phyloP scores from a whole-genome alignment of 2,888 invertebrate genomes.

The Rotaria macrura region DNA sequence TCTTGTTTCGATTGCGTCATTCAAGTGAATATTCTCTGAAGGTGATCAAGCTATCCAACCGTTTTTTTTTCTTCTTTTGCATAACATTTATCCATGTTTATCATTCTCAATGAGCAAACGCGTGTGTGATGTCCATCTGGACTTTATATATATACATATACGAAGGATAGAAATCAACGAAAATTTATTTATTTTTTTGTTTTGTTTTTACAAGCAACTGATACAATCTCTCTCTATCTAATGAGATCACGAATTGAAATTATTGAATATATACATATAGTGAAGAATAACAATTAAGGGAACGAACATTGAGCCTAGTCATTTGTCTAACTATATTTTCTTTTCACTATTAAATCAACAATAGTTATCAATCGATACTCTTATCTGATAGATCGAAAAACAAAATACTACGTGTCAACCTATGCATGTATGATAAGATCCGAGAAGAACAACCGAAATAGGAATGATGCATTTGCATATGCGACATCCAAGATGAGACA shows the following conservation, averaged over 20 bases:
- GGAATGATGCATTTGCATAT: neutral
- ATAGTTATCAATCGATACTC: neutral
- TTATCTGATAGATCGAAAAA: neutral
- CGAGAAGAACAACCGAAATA: neutral
- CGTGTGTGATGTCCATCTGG: constrained; percentile 2
- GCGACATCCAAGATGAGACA: neutral
- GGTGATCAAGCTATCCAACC: neutral
- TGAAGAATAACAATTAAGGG: neutral
- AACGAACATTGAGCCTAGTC: neutral
- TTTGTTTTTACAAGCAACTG: constrained; percentile 6
- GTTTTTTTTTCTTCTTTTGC: neutral
- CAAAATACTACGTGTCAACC: neutral
- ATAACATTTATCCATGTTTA: constrained; percentile 4
- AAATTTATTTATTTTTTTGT: neutral
- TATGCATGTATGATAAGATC: neutral
- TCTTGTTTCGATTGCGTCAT: neutral
- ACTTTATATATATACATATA: neutral
- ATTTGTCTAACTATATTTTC: constrained; percentile 6
- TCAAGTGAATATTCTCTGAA: neutral
- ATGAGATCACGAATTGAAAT: constrained; percentile 6
- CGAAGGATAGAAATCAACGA: neutral
- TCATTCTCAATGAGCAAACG: neutral
- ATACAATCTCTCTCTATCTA: neutral
- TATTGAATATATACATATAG: neutral
- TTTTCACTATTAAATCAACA: neutral